Percentiles rank a stretch among this genome's conserved stretches.
Evolutionary conservation across 2,113 vertebrate species (phyloP).

Genomic region (Rhea americana): DNA sequence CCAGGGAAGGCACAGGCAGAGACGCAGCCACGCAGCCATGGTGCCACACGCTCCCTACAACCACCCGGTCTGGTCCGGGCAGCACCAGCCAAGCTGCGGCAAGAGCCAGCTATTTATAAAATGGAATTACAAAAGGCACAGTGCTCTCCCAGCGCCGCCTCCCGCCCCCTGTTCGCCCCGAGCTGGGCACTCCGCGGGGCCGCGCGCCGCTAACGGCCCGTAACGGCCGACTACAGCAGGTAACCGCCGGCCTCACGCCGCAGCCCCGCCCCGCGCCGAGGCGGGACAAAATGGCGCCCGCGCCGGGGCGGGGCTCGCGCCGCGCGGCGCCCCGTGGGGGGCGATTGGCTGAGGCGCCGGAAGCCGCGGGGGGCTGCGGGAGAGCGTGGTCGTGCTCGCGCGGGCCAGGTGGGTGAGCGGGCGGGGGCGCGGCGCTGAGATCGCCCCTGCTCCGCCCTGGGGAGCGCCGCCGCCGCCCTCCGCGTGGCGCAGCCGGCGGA

Average conservation of each 20-base stretch:
- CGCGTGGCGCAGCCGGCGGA: no score
- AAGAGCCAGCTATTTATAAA: background rate
- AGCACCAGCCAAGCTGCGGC: background rate
- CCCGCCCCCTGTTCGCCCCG: background rate
- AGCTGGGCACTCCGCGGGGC: background rate
- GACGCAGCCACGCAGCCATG: background rate
- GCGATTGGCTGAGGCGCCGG: conserved; percentile 17
- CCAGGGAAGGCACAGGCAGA: background rate
- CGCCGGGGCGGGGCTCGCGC: background rate
- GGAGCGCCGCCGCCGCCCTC: background rate
- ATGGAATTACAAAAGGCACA: background rate
- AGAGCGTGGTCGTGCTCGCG: accelerated
- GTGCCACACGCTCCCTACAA: no score
- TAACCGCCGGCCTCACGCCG: accelerated
- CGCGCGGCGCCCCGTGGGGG: background rate
- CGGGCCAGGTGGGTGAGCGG: background rate
- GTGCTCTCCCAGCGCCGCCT: no score
- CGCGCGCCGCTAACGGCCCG: no score
- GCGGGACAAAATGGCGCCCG: background rate
- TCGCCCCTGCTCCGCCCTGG: no score
- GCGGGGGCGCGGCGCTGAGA: no score
- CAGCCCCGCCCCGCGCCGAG: accelerated
- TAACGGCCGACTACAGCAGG: accelerated
- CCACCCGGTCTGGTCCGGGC: no score
- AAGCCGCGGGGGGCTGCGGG: accelerated